Evolutionary conservation across 2,888 invertebrate species (phyloP), one percentile per base, ranked within the genome.

Genomic region (Xanthia togata): DNA sequence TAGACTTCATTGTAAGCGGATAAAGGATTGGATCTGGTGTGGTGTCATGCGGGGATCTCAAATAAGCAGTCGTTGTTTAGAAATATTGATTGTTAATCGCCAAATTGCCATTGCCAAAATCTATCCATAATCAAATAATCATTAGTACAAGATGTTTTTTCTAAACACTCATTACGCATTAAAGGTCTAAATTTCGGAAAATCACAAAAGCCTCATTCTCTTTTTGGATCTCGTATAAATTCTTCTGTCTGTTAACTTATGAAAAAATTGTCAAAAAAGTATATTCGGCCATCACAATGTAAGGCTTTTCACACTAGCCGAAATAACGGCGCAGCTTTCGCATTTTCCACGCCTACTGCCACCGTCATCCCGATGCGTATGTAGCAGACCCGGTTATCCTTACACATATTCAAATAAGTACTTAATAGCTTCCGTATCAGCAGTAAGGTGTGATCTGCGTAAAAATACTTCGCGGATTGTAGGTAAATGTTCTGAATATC

Each of bases 381-480:
- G 12, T n/a, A 74, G 31, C 73, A 23, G 4, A 1, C n/a, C 17
- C 17, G 6, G 26, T 50, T 73, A 26, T 38, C 6, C 31, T 50
- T 31, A 60, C 17, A 38, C 12, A 20, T 31, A 41, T 73, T 31
- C 31, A 73, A 73, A 74, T 73, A 31, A 31, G 31, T 31, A 41
- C 50, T 73, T 74, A 38, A 31, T n/a, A 60, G 41, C 73, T 74
- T 60, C 74, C 74, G 47, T 50, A 73, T 50, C 74, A 73, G 59
- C 20, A 5, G 38, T 74, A n/a, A 73, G 59, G 59, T 73, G 73
- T 2, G 73, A 73, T 35, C 38, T 60, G n/a, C 73, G 59, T 73
- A n/a, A 1, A 60, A 74, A 74, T 50, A 41, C 26, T 38, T 23
- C 38, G 17, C 26, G 11, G 38, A 59, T 73, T 6, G 12, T 47